Conservation (phyloP, 2,888 invertebrate species). For the Chrysopilus asiliformis region DNA sequence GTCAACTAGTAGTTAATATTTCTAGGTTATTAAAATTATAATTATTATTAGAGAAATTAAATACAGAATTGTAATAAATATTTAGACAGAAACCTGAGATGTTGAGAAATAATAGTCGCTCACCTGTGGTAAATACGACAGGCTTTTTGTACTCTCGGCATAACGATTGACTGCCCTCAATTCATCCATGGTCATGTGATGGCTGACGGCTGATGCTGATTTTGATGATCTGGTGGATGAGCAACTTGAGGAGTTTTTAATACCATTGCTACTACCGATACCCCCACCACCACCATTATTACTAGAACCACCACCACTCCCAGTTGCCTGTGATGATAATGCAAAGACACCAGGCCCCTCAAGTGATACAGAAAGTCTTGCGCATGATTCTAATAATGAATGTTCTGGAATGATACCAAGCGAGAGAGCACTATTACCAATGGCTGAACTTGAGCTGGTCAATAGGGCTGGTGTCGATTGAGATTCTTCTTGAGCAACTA, state of each 20-base stretch:
- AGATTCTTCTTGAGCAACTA: constrained; percentile 78
- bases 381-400: constrained; percentile 72
- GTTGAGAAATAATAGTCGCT: constrained; percentile 37
- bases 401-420: constrained; percentile 78
- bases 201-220: constrained; percentile 38
- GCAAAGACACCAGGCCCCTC: constrained; percentile 70
- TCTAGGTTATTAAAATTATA: not conserved
- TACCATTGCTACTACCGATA: constrained; percentile 17
- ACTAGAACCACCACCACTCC: constrained; percentile 23
- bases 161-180: constrained; percentile 75
- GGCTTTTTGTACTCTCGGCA: constrained; percentile 82
- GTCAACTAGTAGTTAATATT: too few species aligned
- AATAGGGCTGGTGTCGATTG: constrained; percentile 77
- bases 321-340: constrained; percentile 45
- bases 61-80: not conserved
- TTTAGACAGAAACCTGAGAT: constrained; percentile 34
- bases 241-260: constrained; percentile 39
- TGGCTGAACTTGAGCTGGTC: constrained; percentile 50
- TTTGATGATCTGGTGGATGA: constrained; percentile 60
- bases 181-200: constrained; percentile 71
- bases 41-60: constrained; percentile 5
- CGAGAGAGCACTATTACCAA: constrained; percentile 45
- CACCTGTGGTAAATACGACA: constrained; percentile 85
- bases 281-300: constrained; percentile 23
- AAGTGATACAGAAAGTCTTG: constrained; percentile 72